Evolutionary conservation across 35 echinoderm and acorn worm genomes (phyloP).

Genomic region (Lytechinus variegatus): DNA sequence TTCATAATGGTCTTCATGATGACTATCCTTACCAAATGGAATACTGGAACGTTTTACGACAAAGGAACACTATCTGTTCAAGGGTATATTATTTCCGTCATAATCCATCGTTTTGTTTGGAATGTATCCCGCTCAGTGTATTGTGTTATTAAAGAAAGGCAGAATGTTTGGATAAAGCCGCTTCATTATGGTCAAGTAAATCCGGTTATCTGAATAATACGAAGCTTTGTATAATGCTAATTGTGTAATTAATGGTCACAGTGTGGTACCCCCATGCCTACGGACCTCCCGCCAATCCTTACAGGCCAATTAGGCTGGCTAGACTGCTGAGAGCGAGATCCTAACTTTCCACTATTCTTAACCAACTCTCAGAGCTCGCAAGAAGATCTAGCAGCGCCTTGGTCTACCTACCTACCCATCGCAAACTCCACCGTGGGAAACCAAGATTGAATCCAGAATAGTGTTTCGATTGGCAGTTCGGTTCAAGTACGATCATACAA

Average conservation of each 20-base stretch:
- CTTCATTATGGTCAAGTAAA: not conserved
- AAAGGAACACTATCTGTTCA: not conserved
- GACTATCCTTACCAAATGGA: not conserved
- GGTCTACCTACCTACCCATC: not conserved
- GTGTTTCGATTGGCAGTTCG: not conserved
- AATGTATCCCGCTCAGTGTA: conserved; percentile 1
- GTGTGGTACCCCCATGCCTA: not conserved
- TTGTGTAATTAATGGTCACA: conserved; percentile 74
- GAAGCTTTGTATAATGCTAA: conserved; percentile 61
- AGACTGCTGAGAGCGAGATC: conserved; percentile 50
- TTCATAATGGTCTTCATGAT: not conserved
- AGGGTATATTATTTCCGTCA: not conserved
- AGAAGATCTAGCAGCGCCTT: not conserved
- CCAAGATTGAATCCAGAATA: not conserved
- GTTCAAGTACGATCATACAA: conserved; percentile 4
- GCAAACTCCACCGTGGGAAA: conserved; percentile 25
- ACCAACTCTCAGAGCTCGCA: not conserved
- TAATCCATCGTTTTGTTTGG: not conserved
- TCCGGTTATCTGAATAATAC: conserved; percentile 52
- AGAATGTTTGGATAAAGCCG: conserved; percentile 44
- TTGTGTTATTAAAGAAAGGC: not conserved
- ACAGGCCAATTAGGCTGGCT: conserved; percentile 70
- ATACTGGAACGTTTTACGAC: not conserved
- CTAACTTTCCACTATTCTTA: not conserved
- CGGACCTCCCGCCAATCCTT: conserved; percentile 23